phyloP scores from a whole-genome alignment of 1,140 invertebrate genomes.

The Bemisia tabaci region DNA sequence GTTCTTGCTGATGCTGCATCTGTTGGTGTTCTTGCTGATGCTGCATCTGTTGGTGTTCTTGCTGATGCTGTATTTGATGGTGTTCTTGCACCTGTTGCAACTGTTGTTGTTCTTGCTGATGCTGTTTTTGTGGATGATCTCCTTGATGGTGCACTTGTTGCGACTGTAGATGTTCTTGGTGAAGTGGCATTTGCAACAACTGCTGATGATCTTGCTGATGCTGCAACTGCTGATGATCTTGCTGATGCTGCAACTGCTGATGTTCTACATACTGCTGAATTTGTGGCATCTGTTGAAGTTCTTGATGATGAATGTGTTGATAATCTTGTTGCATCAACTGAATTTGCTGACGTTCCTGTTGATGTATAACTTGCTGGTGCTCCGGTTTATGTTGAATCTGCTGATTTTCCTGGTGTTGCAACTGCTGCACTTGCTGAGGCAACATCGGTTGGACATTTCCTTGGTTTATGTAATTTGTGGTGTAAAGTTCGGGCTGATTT shows the following conservation, averaged over 20 bases:
- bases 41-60: not conserved
- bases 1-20: conserved; percentile 10
- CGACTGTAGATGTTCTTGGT: conserved; percentile 13
- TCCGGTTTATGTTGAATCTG: conserved; percentile 16
- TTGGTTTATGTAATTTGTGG: not conserved
- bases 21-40: conserved; percentile 14
- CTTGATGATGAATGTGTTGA: conserved; percentile 11
- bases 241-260: too few relatives aligned
- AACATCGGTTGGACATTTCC: conserved; percentile 1
- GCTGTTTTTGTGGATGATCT: conserved; percentile 2
- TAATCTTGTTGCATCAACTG: not conserved
- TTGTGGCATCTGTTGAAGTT: conserved; percentile 13
- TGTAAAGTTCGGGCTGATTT: not conserved
- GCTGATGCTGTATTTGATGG: not conserved
- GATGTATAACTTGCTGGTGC: conserved; percentile 14
- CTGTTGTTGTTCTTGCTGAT: not conserved
- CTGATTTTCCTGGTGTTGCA: not conserved
- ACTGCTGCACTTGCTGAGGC: conserved; percentile 5
- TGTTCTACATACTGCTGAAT: conserved; percentile 14
- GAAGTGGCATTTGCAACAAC: conserved; percentile 1
- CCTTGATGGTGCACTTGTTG: conserved; percentile 10
- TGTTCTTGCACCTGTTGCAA: not conserved
- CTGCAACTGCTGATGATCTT: conserved; percentile 7
- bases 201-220: conserved; percentile 13
- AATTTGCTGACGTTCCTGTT: conserved; percentile 9